Evolutionary conservation across 2,113 vertebrate species (phyloP).

Genomic region (Microcebus ravelobensis): DNA sequence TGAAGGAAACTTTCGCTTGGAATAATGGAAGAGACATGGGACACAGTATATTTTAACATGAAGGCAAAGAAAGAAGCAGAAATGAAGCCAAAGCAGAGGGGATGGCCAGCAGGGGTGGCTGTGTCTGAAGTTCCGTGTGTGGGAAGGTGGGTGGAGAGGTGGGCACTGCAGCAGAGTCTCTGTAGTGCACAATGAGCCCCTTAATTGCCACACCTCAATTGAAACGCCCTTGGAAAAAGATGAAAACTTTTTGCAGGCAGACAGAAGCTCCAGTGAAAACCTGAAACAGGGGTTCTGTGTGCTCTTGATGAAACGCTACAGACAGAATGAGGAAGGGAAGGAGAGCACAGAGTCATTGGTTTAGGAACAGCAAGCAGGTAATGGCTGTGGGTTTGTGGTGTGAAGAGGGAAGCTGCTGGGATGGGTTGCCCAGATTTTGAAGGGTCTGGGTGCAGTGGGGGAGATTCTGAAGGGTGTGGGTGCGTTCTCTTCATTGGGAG

Average conservation of each 20-base stretch:
- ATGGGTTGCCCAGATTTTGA: background rate
- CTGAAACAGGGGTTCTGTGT: background rate
- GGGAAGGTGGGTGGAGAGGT: background rate
- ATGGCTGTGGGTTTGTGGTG: background rate
- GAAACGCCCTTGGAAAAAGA: background rate
- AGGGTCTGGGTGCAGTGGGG: too few species aligned
- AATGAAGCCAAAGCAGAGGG: background rate
- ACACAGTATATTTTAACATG: background rate
- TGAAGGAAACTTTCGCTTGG: background rate
- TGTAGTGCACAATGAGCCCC: fast-evolving
- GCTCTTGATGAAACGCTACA: background rate
- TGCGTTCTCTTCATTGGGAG: background rate
- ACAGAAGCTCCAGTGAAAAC: background rate
- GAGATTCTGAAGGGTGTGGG: too few species aligned
- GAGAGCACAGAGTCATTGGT: background rate
- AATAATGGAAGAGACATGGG: background rate
- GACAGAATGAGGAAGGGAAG: background rate
- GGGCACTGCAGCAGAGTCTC: fast-evolving
- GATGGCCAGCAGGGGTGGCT: background rate
- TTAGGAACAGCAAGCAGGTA: background rate
- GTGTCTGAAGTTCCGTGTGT: background rate
- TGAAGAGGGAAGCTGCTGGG: background rate
- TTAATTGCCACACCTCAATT: too few species aligned
- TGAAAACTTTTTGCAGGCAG: background rate
- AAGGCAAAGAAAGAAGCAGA: background rate